Evolutionary conservation across 1,140 invertebrate species (phyloP), one percentile per base, ranked within the genome.

Genomic region (Zaprionus africanus): DNA sequence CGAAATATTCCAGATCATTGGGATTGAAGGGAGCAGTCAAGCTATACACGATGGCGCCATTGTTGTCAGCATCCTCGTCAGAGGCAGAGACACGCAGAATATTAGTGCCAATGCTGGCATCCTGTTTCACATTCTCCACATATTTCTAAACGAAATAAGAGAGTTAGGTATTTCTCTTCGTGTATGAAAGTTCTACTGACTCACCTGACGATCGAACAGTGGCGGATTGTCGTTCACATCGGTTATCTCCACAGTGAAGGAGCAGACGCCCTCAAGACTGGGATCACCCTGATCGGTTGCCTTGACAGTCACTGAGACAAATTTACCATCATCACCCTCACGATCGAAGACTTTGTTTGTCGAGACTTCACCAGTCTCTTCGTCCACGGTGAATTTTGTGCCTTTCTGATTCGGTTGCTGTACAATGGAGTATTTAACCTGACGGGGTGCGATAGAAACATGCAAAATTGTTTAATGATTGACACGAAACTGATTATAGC

Each of bases 271-370:
- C 93, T 99, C 98, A 63, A 99, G 92, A 5, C 97, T 98, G 12
- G 98, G 98, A 93, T 98, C 97, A n/a, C 98, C 98, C 92, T 98
- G 97, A 95, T 99, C 98, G 0, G 98, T 98, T 5, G 98, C 98
- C 93, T 99, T 99, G 0, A 99, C 97, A 0, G 98, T 99, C 0
- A 99, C 97, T 0, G 97, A 98, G 1, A 99, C 98, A 92, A 98
- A 98, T 93, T 98, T 98, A 4, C 98, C 98, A 93, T 98, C 98
- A 82, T 99, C 97, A 1, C 98, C 98, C 94, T 98, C 98, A 76
- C 98, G 95, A 93, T 99, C 97, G 91, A 99, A 99, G 2, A 98
- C 98, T 94, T 99, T 99, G 82, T 99, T 99, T 1, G 98, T 98
- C 0, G 96, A 96, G 61, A 98, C 97, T 94, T 98, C 97, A 1